phyloP scores from a whole-genome alignment of 2,797 vertebrate genomes.

The Xiphorhynchus erythropygius region DNA sequence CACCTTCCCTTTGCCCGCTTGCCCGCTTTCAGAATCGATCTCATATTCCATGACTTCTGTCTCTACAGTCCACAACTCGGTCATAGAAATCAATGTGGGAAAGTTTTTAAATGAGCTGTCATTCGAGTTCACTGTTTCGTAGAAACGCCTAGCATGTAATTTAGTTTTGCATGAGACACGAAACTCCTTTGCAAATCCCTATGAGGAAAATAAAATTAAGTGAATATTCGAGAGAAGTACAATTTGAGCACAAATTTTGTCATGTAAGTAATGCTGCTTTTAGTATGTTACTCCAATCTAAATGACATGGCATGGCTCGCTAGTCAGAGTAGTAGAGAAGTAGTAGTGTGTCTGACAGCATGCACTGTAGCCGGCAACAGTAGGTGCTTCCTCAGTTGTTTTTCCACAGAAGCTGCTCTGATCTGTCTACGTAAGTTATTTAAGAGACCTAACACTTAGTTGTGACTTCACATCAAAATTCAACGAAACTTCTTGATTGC shows the following conservation, averaged over 20 bases:
- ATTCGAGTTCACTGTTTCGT: constrained; percentile 43
- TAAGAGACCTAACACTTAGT: constrained; percentile 9
- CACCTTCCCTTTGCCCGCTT: constrained; percentile 92
- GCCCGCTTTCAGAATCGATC: constrained; percentile 83
- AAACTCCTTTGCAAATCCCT: constrained; percentile 21
- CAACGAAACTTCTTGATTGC: not conserved
- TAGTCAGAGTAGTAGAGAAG: constrained; percentile 32
- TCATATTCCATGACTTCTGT: constrained; percentile 87
- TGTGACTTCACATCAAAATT: not conserved
- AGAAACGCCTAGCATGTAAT: constrained; percentile 65
- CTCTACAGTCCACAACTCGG: constrained; percentile 78
- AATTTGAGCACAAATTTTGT: constrained; percentile 8
- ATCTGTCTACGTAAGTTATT: not conserved
- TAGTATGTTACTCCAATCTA: not conserved
- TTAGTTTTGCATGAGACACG: constrained; percentile 70
- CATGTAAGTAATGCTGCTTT: constrained; percentile 38
- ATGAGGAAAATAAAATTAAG: not conserved
- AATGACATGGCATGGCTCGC: not conserved
- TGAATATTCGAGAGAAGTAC: not conserved
- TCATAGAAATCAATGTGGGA: constrained; percentile 70
- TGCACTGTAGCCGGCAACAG: not conserved
- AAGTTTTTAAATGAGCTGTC: constrained; percentile 49
- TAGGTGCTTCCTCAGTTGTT: not conserved
- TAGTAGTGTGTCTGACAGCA: not conserved
- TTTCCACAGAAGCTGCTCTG: constrained; percentile 31